A percentile compares a stretch with the other conserved stretches of the same genome.
phyloP scores from a whole-genome alignment of 2,797 vertebrate genomes.

The Spondyliosoma cantharus region DNA sequence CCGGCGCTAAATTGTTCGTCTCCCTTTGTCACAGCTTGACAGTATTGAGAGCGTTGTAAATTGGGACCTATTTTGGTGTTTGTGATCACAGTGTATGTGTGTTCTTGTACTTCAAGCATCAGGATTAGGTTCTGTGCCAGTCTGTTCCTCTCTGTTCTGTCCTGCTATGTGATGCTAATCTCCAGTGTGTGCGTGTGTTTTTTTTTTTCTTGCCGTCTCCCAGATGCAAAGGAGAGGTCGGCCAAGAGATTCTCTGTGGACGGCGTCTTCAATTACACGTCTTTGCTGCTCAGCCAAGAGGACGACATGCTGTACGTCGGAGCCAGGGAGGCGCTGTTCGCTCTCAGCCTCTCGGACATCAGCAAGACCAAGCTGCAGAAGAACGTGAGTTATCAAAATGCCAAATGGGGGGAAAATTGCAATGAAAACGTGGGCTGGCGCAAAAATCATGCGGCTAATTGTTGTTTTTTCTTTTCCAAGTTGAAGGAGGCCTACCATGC shows the following conservation, averaged over 20 bases:
- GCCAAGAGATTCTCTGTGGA: conserved; percentile 86
- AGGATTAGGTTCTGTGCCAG: conserved; percentile 32
- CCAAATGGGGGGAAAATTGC: not conserved
- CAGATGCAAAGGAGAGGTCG: conserved; percentile 84
- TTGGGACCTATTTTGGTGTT: not conserved
- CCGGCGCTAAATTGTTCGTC: conserved; percentile 2
- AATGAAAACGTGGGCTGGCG: not conserved
- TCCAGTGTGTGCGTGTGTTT: conserved; percentile 24
- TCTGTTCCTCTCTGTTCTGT: conserved; percentile 40
- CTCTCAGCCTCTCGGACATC: conserved; percentile 86
- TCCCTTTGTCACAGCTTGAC: not conserved
- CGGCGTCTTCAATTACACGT: conserved; percentile 89
- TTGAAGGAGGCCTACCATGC: no score
- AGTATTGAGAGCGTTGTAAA: not conserved
- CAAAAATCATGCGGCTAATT: not conserved
- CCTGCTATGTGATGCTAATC: conserved; percentile 52
- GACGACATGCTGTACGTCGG: conserved; percentile 90
- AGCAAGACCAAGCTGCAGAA: conserved; percentile 81
- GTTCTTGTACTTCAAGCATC: conserved; percentile 21
- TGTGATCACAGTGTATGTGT: not conserved
- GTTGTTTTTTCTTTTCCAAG: no score
- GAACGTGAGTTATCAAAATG: conserved; percentile 72
- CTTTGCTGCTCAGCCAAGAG: conserved; percentile 89
- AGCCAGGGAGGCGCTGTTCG: conserved; percentile 89
- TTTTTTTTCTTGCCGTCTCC: conserved; percentile 36